Base-by-base conservation (phyloP, 2,888 invertebrate genomes). In the Tenodera sinensis region DNA sequence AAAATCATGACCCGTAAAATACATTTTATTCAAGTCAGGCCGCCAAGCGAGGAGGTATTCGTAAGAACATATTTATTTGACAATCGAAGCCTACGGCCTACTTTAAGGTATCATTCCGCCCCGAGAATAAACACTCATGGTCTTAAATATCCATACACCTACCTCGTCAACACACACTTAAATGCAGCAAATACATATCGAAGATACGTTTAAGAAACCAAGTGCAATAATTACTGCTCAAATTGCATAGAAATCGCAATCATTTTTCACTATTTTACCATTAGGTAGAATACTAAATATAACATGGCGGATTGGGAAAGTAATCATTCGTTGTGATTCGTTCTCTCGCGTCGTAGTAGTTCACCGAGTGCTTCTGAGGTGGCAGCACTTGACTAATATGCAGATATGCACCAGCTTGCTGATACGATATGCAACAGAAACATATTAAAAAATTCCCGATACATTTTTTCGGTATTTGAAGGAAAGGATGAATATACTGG, bases 41-140 rank as follows among this genome's bases (percentile, higher is more conserved):
- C 54, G 54, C 54, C 54, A 71, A 71, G 54, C 54, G 54, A 71
- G 54, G 15, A 71, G 20, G 54, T 71, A 71, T 71, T 71, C 20
- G 4, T 20, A 71, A 71, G 54, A 71, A 71, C 54, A 89, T 85
- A 88, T 89, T 89, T 89, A 89, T 83, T 85, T 83, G 88, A 88
- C 71, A 54, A 15, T 81, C 84, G 34, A 82, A 83, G 83, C 54
- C 85, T 83, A 82, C 85, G 90, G 88, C 89, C 87, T 87, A 89
- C 88, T 90, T 90, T 90, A 89, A 83, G 47, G 90, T 90, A 90
- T 90, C 90, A 90, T 90, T 90, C 90, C 90, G 90, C 90, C 88
- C 89, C n/a, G 83, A 71, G 88, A 90, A 89, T 83, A 83, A 90
- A 90, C 83, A 89, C 88, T 88, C 83, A 86, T 54, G 83, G 28